Base-by-base conservation (phyloP, 2,888 invertebrate genomes). In the Rutpela maculata region DNA sequence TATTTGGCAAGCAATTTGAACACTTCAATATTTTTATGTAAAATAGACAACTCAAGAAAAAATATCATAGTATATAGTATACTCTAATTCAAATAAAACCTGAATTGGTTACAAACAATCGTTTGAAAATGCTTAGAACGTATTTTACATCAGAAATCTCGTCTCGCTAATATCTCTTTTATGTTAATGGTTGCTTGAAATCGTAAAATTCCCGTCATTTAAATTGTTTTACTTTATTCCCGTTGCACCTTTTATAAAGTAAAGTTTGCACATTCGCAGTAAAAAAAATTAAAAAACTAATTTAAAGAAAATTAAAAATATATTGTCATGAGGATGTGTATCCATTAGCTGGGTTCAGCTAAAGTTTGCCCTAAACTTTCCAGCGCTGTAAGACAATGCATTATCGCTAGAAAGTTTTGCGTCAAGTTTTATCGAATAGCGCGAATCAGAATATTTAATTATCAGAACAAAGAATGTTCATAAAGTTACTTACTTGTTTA, bases 401-500 rank as follows among this genome's bases (percentile, higher is more conserved):
- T 60, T 70, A 70, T 43, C 60, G 60, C 70, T 18, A 22, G 50
- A 70, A 70, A 70, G 60, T 70, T 70, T 70, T 31, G 5, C 60
- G 1, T 57, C n/a, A 38, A 70, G 70, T 70, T 70, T 70, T 62
- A 62, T 18, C 19, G 43, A 70, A 70, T 62, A 43, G 43, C 38
- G 35, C 15, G 68, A 68, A 68, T 57, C 68, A 70, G 60, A 70
- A 62, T 60, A 70, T 62, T 70, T 70, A 70, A 70, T 70, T 70
- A 70, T 35, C 43, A 43, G 70, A 50, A 70, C 60, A 70, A 60
- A 60, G 70, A 62, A 22, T 70, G 70, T 60, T 60, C 19, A 22
- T 22, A 43, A 62, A 70, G 70, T 60, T 60, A 70, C 70, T 60
- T 22, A 15, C 26, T 55, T 59, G n/a, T 22, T 69, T 59, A 57